Conservation (phyloP, 2,113 vertebrate genomes). For the Oryctolagus cuniculus region DNA sequence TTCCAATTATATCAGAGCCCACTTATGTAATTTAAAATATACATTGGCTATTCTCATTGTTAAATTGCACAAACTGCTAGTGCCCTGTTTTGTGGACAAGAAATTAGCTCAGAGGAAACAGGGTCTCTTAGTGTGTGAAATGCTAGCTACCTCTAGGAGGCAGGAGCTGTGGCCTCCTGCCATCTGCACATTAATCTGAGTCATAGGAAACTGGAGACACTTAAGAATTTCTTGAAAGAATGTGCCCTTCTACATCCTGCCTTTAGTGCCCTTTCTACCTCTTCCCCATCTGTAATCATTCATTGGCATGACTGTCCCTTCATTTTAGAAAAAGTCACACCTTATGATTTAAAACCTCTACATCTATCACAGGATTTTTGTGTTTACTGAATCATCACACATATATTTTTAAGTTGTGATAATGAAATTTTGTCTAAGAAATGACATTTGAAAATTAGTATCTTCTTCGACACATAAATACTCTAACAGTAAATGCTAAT, state of each 20-base stretch:
- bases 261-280: background rate
- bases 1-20: background rate
- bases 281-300: background rate
- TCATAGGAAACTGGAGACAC: background rate
- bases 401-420: background rate
- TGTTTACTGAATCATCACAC: background rate
- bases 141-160: background rate
- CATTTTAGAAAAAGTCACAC: background rate
- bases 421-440: background rate
- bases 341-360: background rate
- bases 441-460: background rate
- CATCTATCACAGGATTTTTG: background rate
- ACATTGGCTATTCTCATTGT: background rate
- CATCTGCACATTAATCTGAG: background rate
- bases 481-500: background rate
- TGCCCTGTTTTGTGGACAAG: background rate
- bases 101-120: background rate
- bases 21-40: background rate
- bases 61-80: background rate
- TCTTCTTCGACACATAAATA: background rate
- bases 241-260: background rate
- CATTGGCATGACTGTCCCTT: background rate
- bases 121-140: background rate
- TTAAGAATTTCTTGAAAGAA: background rate
- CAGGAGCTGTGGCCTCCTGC: fast-evolving